These are phyloP conservation scores for Drosophila erecta DNA, from an alignment of 1,140 invertebrate genomes.

Conservation along the genomic window DNA sequence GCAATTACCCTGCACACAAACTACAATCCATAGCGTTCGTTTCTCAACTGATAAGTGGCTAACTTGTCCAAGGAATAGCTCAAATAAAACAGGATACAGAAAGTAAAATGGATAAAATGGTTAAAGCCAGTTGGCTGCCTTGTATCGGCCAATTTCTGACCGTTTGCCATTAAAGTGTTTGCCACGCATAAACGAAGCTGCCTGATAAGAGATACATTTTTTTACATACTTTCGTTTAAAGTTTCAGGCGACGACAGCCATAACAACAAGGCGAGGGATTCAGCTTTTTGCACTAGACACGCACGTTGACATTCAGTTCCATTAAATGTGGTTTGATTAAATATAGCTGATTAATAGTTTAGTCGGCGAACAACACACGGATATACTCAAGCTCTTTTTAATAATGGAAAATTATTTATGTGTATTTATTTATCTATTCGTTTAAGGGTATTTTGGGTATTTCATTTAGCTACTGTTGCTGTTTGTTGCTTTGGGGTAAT, in stretches of 20 bases:
- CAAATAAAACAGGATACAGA: slow-evolving; percentile 27
- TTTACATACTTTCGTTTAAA: slow-evolving; percentile 71
- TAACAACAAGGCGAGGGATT: slow-evolving; percentile 44
- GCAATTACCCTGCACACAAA: slow-evolving; percentile 48
- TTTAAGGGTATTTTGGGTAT: slow-evolving; percentile 8
- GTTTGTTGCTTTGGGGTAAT: slow-evolving; percentile 46
- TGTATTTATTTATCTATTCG: slow-evolving; percentile 21
- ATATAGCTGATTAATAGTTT: slow-evolving; percentile 13
- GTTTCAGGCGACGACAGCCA: slow-evolving; percentile 44
- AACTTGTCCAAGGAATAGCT: slow-evolving; percentile 14
- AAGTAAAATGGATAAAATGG: slow-evolving; percentile 36
- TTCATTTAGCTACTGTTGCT: slow-evolving; percentile 40
- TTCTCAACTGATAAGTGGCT: slow-evolving; percentile 8
- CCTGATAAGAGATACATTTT: slow-evolving; percentile 80
- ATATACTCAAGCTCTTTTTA: slow-evolving; percentile 23
- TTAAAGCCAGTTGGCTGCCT: slow-evolving; percentile 25
- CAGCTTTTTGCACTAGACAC: slow-evolving; percentile 54
- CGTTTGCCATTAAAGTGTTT: slow-evolving; percentile 30
- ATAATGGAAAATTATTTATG: slow-evolving; percentile 2
- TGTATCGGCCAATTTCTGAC: slow-evolving; percentile 49
- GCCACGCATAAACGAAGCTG: slow-evolving; percentile 65
- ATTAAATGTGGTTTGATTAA: slow-evolving; percentile 31
- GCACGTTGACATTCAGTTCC: slow-evolving; percentile 45
- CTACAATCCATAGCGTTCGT: slow-evolving; percentile 1
- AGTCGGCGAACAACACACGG: slow-evolving; percentile 23